Conservation (phyloP, 2,113 vertebrate species). For the Podilymbus podiceps region DNA sequence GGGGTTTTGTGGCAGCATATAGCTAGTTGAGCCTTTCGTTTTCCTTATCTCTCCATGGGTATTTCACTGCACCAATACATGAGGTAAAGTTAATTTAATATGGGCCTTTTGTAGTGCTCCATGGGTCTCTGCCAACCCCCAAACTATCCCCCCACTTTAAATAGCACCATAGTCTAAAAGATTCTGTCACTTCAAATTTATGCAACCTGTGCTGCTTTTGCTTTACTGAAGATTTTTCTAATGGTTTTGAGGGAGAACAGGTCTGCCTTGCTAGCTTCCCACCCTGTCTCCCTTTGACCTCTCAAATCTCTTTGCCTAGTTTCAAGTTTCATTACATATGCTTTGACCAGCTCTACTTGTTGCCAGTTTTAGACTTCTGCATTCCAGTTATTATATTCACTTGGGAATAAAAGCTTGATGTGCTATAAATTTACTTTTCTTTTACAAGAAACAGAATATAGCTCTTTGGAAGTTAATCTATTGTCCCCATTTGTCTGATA, state of each 20-base stretch:
- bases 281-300: conserved; percentile 44
- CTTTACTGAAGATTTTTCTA: conserved; percentile 15
- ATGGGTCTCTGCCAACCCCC: not conserved
- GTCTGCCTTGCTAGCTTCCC: conserved; percentile 25
- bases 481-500: conserved; percentile 70
- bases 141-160: not conserved
- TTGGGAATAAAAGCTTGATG: conserved; percentile 44
- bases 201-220: not conserved
- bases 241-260: conserved; percentile 52
- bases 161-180: not conserved
- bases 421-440: conserved; percentile 51
- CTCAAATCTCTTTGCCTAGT: conserved; percentile 50
- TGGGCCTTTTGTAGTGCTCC: not conserved
- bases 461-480: conserved; percentile 58
- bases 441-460: conserved; percentile 46
- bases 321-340: conserved; percentile 56
- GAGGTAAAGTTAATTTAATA: not conserved
- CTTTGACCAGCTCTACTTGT: conserved; percentile 55
- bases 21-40: not conserved
- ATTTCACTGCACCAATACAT: not conserved
- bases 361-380: conserved; percentile 41
- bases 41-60: not conserved
- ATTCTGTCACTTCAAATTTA: conserved; percentile 36
- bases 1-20: not conserved
- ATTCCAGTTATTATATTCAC: conserved; percentile 48